These are phyloP conservation scores for Conger conger DNA, from an alignment of 2,113 vertebrate species.

Conservation along the genomic window DNA sequence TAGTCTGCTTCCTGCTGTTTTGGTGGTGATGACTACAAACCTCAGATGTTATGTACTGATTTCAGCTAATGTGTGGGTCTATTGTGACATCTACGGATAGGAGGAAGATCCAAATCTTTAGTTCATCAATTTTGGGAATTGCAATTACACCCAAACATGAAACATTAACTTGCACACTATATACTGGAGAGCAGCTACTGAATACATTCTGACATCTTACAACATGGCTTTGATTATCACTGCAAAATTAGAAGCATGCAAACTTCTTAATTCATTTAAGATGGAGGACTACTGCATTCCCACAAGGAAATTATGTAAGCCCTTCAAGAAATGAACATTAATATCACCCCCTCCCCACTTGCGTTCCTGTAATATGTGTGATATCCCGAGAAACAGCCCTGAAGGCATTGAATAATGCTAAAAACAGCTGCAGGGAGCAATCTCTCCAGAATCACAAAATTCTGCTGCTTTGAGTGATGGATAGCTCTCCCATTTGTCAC, in stretches of 20 bases:
- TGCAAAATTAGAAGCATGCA: background rate
- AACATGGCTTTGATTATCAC: slow-evolving; percentile 12
- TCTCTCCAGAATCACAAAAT: background rate
- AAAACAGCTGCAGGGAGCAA: background rate
- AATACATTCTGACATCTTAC: slow-evolving; percentile 3
- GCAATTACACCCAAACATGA: background rate
- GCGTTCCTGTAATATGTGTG: background rate
- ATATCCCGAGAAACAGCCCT: background rate
- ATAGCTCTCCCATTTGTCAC: too few relatives aligned
- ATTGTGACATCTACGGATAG: background rate
- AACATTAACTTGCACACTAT: background rate
- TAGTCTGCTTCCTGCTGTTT: background rate
- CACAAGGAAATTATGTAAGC: background rate
- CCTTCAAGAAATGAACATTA: background rate
- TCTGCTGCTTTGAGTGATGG: background rate
- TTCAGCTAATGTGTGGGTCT: background rate
- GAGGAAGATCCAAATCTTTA: background rate
- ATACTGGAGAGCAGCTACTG: background rate
- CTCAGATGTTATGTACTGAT: background rate
- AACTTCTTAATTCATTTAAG: background rate
- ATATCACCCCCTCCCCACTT: background rate
- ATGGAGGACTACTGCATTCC: slow-evolving; percentile 4
- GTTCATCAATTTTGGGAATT: background rate
- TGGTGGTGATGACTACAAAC: background rate
- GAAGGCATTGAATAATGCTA: background rate